Percentiles rank a stretch among this genome's conserved stretches.
Evolutionary conservation across 1,140 invertebrate species (phyloP).

Genomic region (Thaumatotibia leucotreta): DNA sequence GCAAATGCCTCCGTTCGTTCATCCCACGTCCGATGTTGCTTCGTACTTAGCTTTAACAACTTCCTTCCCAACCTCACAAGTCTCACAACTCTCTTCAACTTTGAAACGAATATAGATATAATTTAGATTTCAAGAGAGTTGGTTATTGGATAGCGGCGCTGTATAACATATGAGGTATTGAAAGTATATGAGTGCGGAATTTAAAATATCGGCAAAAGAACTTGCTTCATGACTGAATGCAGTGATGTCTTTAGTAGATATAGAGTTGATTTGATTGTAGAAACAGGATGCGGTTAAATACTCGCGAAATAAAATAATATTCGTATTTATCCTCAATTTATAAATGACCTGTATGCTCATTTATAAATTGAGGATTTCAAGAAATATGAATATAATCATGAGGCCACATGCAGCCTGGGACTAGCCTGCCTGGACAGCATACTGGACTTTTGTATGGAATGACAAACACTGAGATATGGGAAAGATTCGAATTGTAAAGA

Average conservation of each 20-base stretch:
- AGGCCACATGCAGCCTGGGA: no score
- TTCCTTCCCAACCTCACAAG: not conserved
- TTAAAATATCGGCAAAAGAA: constrained; percentile 3
- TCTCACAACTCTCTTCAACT: not conserved
- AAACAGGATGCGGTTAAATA: not conserved
- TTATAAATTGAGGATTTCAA: no score
- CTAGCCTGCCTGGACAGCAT: no score
- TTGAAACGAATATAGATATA: not conserved
- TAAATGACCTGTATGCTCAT: no score
- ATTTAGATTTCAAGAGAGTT: not conserved
- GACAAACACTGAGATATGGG: no score
- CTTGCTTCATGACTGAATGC: not conserved
- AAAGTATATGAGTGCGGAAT: not conserved
- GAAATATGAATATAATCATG: no score
- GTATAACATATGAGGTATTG: not conserved
- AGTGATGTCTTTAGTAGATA: constrained; percentile 2
- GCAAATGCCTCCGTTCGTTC: constrained; percentile 33
- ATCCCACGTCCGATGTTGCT: constrained; percentile 22
- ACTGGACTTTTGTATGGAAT: no score
- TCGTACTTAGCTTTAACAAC: not conserved
- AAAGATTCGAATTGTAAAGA: no score
- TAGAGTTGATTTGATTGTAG: not conserved
- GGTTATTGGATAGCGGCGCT: not conserved
- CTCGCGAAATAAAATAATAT: not conserved
- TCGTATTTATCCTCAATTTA: not conserved